Percentiles rank a stretch among this genome's conserved stretches.
Evolutionary conservation across 1,140 invertebrate genomes (phyloP).

Genomic region (Xylocopa sonorina): DNA sequence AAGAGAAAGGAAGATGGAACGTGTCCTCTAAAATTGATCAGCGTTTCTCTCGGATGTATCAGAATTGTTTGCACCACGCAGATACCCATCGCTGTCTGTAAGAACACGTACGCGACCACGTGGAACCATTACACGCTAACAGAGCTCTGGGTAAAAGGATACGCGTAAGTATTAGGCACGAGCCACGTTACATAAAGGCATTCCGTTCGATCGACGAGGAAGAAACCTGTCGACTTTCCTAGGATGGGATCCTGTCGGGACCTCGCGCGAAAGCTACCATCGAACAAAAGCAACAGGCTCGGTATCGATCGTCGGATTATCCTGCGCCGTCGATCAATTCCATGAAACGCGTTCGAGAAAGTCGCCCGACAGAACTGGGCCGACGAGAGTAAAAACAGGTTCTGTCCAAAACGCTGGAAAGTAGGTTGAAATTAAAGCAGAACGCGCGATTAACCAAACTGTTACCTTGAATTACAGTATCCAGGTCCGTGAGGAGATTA

Average conservation of each 20-base stretch:
- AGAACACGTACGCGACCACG: neutral
- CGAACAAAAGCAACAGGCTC: neutral
- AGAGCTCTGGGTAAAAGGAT: slow-evolving; percentile 24
- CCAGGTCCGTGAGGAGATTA: neutral
- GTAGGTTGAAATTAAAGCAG: neutral
- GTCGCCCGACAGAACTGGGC: too few relatives aligned
- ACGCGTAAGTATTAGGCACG: slow-evolving; percentile 13
- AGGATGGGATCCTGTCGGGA: neutral
- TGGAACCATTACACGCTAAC: neutral
- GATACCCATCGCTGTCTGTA: neutral
- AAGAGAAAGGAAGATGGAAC: too few relatives aligned
- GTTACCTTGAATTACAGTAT: neutral
- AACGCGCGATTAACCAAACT: neutral
- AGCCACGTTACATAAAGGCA: slow-evolving; percentile 24
- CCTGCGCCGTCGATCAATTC: too few relatives aligned
- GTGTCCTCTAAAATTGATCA: neutral
- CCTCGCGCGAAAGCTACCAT: slow-evolving; percentile 1
- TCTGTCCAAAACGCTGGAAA: slow-evolving; percentile 2
- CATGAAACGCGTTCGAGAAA: neutral
- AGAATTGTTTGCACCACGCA: neutral
- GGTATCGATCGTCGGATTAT: neutral
- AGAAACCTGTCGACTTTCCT: slow-evolving; percentile 8
- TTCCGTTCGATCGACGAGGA: neutral
- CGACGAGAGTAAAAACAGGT: neutral
- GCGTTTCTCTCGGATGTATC: too few relatives aligned